Evolutionary conservation across 2,113 vertebrate species (phyloP), one percentile per base, ranked within the genome.

Genomic region (Recurvirostra avosetta): DNA sequence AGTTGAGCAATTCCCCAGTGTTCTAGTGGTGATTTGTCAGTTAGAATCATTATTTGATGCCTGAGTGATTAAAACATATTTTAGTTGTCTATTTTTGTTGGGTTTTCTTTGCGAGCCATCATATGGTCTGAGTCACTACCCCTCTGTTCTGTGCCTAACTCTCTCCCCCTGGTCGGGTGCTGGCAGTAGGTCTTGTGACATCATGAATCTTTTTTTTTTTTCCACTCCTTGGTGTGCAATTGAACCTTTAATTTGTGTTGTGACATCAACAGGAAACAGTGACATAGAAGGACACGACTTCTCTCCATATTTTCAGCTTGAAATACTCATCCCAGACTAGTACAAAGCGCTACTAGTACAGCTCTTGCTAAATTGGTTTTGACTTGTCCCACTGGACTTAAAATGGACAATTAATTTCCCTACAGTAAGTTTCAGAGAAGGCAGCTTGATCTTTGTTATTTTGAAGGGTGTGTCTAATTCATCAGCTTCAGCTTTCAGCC

Each of bases 381-480:
- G 80, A 43, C 73, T 96, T 85, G 73, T 92, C 76, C 40, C 53
- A 9, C 49, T 81, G 71, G 29, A 71, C 27, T 15, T 45, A 6
- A 41, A 94, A 63, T 29, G 86, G 61, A 68, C 68, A 81, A 81
- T 90, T 90, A 76, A 92, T 90, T 83, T 88, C 62, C 66, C 70
- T 55, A 6, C 87, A 76, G 32, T 12, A 21, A 76, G 53, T 62
- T 72, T 95, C 75, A 87, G 94, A 84, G 82, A 70, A 91, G 81
- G 86, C 87, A 89, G 82, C 62, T 91, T 82, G 77, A 88, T 95
- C 87, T 94, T 90, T 95, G 92, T 94, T 95, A 38, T 92, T 96
- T 87, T 96, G 94, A 94, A 96, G 93, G 95, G 93, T 96, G 96
- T 92, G 94, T 91, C 96, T 84, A 96, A 97, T 97, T 93, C 88